Base-by-base conservation (phyloP, 2,888 invertebrate species). In the Drosophila algonquin region DNA sequence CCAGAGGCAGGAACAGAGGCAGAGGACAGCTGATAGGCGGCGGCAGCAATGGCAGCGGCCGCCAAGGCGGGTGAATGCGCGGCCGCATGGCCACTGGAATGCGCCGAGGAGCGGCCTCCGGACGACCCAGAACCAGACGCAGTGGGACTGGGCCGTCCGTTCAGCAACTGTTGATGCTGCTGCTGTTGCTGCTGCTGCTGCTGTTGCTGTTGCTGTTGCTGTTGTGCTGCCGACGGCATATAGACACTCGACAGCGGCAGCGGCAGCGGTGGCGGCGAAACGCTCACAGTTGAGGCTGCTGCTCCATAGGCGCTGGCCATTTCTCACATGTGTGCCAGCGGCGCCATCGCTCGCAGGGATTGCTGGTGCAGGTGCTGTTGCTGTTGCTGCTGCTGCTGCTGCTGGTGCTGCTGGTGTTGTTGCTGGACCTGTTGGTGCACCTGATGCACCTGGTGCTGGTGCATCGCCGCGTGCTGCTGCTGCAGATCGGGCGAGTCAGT, bases 311-410 rank as follows among this genome's bases (percentile, higher is more conserved):
- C 91, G 77, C 86, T 89, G 90, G 92, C 92, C 91, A 92, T 91
- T 91, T 92, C 92, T 92, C 92, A 92, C 92, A 92, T 92, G 75
- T 92, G 92, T 79, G 92, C 91, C 76, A 92, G 80, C n/a, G 92
- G 92, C 58, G 92, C 92, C 92, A 92, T 92, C 45, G 91, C 84
- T 55, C 92, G 88, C 90, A 92, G 90, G 75, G 92, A 91, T 77
- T 92, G 92, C 77, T 92, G 92, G 65, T 92, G 92, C 63, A 91
- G 90, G 52, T 90, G 90, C 53, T 90, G 89, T 62, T 92, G 91
- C 55, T 91, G 92, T 35, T 91, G 90, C 48, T 92, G 91, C 14
- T 91, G 81, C 1, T 78, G 81, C 12, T 76, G 79, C 8, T 82
- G 81, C n/a, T 79, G 80, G 1, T 84, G 73, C 14, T 79, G 77